phyloP scores from a whole-genome alignment of 2,113 vertebrate genomes.

The Neolamprologus hecqui region DNA sequence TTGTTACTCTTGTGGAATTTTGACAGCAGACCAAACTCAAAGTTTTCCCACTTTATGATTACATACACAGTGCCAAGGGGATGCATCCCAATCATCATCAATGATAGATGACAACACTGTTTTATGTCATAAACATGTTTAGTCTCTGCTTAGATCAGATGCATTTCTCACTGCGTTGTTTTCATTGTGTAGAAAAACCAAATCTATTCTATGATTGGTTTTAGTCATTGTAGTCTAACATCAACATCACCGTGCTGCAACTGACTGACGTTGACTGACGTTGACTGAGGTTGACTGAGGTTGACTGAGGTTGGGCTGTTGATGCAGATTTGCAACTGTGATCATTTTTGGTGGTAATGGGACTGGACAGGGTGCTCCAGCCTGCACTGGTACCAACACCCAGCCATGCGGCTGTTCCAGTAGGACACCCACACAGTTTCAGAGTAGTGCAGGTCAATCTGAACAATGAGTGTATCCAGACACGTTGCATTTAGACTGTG shows the following conservation, averaged over 20 bases:
- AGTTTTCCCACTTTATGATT: background rate
- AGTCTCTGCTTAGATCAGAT: background rate
- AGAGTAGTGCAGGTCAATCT: background rate
- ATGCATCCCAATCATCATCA: background rate
- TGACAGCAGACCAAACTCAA: background rate
- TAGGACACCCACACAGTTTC: background rate
- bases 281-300: too few species aligned
- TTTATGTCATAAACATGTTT: background rate
- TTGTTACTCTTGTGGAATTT: background rate
- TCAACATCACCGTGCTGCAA: background rate
- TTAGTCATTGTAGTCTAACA: background rate
- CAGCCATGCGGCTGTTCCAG: background rate
- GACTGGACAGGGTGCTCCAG: background rate
- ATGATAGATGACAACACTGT: accelerated
- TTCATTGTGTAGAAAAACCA: background rate
- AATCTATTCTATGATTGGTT: background rate
- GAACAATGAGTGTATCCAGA: background rate
- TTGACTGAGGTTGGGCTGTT: background rate
- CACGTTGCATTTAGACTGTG: background rate
- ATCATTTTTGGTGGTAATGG: background rate
- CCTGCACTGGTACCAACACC: background rate
- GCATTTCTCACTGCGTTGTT: background rate
- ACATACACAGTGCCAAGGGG: background rate
- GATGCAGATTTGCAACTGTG: background rate
- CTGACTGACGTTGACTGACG: background rate